Percentiles rank a stretch among this genome's conserved stretches.
phyloP scores from a whole-genome alignment of 1,140 invertebrate genomes.

The Drosophila yakuba region DNA sequence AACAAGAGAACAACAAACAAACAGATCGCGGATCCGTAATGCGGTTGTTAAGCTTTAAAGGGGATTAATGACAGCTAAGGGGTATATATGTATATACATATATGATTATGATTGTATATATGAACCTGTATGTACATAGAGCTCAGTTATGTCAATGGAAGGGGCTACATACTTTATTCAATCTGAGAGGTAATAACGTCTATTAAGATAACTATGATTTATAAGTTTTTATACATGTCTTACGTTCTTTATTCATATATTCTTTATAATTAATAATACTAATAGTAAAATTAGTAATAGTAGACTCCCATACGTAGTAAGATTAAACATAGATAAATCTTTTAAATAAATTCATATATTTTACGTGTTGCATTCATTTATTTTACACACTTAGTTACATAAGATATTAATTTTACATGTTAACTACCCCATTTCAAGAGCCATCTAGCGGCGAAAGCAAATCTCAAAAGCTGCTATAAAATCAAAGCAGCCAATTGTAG shows the following conservation, averaged over 20 bases:
- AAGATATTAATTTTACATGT: background rate
- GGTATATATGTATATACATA: background rate
- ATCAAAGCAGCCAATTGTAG: background rate
- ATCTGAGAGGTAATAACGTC: no score
- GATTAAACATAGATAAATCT: no score
- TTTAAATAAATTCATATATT: no score
- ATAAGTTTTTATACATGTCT: no score
- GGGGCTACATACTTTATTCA: no score
- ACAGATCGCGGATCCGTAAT: slow-evolving; percentile 24
- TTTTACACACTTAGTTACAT: background rate
- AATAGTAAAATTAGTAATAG: no score
- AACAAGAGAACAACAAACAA: slow-evolving; percentile 9
- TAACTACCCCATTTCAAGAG: background rate
- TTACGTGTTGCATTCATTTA: no score
- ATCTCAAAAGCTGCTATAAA: slow-evolving; percentile 48
- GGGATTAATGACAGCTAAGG: slow-evolving; percentile 2
- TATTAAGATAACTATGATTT: background rate
- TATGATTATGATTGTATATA: background rate
- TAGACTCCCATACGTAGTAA: no score
- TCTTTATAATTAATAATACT: no score
- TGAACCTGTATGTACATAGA: no score
- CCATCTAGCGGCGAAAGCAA: background rate
- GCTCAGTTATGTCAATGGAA: background rate
- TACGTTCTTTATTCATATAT: no score
- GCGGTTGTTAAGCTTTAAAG: slow-evolving; percentile 8